These are phyloP conservation scores for Microcaecilia unicolor DNA, from an alignment of 2,797 vertebrate genomes.

Conservation along the genomic window DNA sequence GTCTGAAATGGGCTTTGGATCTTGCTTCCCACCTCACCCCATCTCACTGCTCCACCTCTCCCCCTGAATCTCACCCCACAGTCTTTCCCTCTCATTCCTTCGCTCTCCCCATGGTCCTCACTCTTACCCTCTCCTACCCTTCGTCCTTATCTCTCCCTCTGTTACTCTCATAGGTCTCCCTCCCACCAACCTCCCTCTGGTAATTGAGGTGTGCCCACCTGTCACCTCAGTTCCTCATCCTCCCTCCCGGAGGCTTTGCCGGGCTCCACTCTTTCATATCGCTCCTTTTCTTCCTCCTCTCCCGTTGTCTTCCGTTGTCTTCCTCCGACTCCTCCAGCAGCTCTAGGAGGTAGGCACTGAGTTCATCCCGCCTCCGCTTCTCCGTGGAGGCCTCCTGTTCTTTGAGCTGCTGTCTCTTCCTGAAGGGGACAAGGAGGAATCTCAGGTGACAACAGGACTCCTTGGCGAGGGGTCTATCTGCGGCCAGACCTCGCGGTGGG, in stretches of 20 bases:
- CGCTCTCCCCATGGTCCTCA: too few relatives aligned
- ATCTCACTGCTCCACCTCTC: neutral
- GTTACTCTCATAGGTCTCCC: neutral
- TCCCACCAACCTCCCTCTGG: neutral
- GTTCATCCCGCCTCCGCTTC: too few relatives aligned
- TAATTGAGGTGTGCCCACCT: neutral
- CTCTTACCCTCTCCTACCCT: neutral
- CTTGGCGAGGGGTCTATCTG: constrained; percentile 12
- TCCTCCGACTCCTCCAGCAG: too few relatives aligned
- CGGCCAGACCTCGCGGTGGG: too few relatives aligned
- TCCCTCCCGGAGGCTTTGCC: neutral
- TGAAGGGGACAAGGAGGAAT: neutral
- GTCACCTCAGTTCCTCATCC: neutral
- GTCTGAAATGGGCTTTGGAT: neutral
- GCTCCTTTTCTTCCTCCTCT: neutral
- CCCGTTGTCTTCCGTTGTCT: neutral
- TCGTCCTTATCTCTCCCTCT: neutral
- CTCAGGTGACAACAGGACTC: too few relatives aligned
- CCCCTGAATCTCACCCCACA: neutral
- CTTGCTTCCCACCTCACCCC: too few relatives aligned
- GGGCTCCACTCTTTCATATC: neutral
- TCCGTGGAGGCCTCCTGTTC: too few relatives aligned
- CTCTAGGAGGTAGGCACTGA: neutral
- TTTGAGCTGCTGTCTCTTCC: neutral
- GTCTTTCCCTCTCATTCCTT: neutral